Evolutionary conservation across 1,140 invertebrate species (phyloP).

Genomic region (Drosophila elegans): DNA sequence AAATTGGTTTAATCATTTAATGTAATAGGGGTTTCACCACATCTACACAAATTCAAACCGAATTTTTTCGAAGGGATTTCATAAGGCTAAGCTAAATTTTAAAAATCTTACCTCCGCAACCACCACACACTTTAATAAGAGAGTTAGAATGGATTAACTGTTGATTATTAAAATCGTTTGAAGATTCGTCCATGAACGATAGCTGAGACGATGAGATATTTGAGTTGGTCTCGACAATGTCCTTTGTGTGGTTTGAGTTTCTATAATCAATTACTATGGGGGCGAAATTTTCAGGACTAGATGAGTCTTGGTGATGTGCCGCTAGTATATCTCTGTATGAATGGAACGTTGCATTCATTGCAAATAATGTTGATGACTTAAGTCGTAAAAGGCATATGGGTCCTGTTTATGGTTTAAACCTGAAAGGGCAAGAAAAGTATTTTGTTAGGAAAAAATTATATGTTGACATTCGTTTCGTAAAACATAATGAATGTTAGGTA

Average conservation of each 20-base stretch:
- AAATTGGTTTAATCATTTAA: not conserved
- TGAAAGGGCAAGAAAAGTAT: not conserved
- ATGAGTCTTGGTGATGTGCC: conserved; percentile 87
- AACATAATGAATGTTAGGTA: not conserved
- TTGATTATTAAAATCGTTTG: conserved; percentile 81
- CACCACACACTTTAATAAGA: conserved; percentile 88
- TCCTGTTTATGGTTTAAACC: conserved; percentile 61
- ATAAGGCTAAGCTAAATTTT: no score
- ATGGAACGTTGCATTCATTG: conserved; percentile 91
- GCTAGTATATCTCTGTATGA: conserved; percentile 89
- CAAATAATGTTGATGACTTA: conserved; percentile 75
- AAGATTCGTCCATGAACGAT: conserved; percentile 83
- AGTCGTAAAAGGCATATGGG: conserved; percentile 69
- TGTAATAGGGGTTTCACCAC: no score
- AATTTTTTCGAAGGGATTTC: no score
- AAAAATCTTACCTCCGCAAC: conserved; percentile 86
- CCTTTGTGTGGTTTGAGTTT: conserved; percentile 61
- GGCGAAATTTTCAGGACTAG: conserved; percentile 87
- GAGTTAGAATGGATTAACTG: conserved; percentile 87
- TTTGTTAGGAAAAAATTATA: not conserved
- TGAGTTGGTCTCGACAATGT: conserved; percentile 70
- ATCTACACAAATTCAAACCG: no score
- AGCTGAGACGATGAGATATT: conserved; percentile 79
- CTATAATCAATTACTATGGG: conserved; percentile 81
- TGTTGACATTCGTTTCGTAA: not conserved